Evolutionary conservation across 2,888 invertebrate genomes (phyloP), one percentile per base, ranked within the genome.

Genomic region (Mythimna ferrago): DNA sequence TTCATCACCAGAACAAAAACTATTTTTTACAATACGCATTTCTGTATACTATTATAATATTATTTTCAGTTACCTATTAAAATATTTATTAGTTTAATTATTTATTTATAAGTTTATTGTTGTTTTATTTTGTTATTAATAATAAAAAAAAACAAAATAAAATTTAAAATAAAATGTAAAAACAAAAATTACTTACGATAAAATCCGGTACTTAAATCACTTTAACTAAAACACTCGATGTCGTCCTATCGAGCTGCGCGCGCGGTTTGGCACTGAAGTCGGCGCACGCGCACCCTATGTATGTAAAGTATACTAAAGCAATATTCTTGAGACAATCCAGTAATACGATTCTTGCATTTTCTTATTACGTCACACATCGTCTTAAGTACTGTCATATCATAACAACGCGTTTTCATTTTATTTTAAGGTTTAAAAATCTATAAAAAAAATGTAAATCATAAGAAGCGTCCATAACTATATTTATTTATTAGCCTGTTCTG

Each of bases 191-290:
- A 81, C 80, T 82, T 61, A 81, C 80, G 65, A 11, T 66, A 35
- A 68, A 64, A 6, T 79, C 83, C 71, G 60, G 71, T 75, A 53
- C 4, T 3, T 0, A 53, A 71, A 56, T 66, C 72, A 78, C 74
- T 66, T 64, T 57, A 61, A 70, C 38, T 66, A 35, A 56, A 72
- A 76, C 73, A 74, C 71, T 76, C 64, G 73, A 63, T 76, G 86
- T 63, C 76, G 65, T 66, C 75, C 61, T 64, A 72, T 56, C 74
- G 82, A 70, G 70, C 10, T 60, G 70, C 76, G 80, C 63, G 51
- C 70, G 71, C 74, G 71, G 65, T 66, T 78, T 73, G 64, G 68
- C 67, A 85, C 86, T 85, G 85, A 71, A 61, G n/a, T 32, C 58
- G 35, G 44, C 84, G 81, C 75, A 51, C 60, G 82, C 78, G 78